A percentile compares a stretch with the other conserved stretches of the same genome.
phyloP scores from a whole-genome alignment of 2,888 invertebrate genomes.

The Apamea anceps region DNA sequence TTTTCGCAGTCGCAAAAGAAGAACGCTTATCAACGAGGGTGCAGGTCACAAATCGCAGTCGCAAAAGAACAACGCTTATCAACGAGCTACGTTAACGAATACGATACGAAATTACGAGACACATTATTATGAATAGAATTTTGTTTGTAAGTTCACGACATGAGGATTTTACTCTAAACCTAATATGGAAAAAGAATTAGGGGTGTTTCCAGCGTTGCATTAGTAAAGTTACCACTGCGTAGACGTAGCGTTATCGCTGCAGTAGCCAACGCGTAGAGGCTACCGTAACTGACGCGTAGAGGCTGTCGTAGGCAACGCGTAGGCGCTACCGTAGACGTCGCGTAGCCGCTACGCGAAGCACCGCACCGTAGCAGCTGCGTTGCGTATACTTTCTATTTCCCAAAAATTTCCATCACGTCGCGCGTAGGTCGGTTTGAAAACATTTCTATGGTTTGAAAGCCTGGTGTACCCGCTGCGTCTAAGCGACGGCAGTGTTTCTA shows the following conservation, averaged over 20 bases:
- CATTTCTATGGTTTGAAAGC: neutral
- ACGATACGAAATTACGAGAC: neutral
- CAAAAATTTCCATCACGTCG: constrained; percentile 4
- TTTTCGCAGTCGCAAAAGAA: too few species aligned
- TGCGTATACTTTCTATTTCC: neutral
- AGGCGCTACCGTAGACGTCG: neutral
- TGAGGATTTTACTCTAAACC: neutral
- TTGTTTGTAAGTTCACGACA: neutral
- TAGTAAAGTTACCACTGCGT: neutral
- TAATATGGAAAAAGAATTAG: neutral
- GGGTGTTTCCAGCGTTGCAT: too few species aligned
- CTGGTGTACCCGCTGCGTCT: constrained; percentile 12
- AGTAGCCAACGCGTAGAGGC: neutral
- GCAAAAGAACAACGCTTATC: neutral
- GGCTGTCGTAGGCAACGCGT: neutral
- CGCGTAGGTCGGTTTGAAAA: neutral
- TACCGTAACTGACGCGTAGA: neutral
- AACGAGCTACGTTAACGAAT: neutral
- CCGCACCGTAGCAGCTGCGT: neutral
- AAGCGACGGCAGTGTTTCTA: constrained; percentile 5
- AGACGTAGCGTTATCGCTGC: neutral
- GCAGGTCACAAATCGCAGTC: neutral
- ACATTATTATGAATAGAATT: neutral
- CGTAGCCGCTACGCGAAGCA: neutral
- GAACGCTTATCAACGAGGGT: too few species aligned